Base-by-base conservation (phyloP, 2,888 invertebrate genomes). In the Unio delphinus region DNA sequence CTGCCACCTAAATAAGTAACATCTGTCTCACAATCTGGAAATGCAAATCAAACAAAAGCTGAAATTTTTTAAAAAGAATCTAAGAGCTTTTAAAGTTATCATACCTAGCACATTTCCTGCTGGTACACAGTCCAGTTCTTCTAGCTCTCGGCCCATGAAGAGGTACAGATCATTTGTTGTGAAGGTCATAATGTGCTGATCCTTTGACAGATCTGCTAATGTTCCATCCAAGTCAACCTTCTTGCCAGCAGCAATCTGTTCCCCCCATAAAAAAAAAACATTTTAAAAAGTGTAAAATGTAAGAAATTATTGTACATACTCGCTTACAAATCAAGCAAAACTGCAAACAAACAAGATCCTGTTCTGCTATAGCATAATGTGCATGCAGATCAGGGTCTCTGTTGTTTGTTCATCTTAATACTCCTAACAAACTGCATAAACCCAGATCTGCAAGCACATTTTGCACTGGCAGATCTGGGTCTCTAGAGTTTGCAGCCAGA, bases 31-130 rank as follows among this genome's bases (percentile, higher is more conserved):
- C 34, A 34, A 34, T 34, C 34, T 34, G 34, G 34, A 7, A 34
- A 34, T 34, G 34, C 34, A 34, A 34, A 60, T 7, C 4, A 23
- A 26, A 15, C 7, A 26, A 26, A 6, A n/a, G n/a, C 26, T 62
- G 23, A 17, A 6, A 60, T 65, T 95, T 95, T 93, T 80, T 15
- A 65, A 65, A 54, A 61, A 18, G 4, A 26, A 28, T 17, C 4
- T 17, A 72, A 17, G 26, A 17, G 56, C 15, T 67, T 5, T 45
- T 11, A 60, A 30, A 11, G 20, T 54, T 55, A 34, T 17, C 76
- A 70, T 87, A 93, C 95, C 95, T 73, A 97, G 92, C 73, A 99
- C 94, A 90, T 96, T 97, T 8, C 99, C 99, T 61, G 97, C 96
- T 4, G 95, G 93, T 1, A 96, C 95, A 87, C 93, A 92, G 54